These are phyloP conservation scores for Morphnarchus princeps DNA, from an alignment of 2,113 vertebrate genomes.

Conservation along the genomic window DNA sequence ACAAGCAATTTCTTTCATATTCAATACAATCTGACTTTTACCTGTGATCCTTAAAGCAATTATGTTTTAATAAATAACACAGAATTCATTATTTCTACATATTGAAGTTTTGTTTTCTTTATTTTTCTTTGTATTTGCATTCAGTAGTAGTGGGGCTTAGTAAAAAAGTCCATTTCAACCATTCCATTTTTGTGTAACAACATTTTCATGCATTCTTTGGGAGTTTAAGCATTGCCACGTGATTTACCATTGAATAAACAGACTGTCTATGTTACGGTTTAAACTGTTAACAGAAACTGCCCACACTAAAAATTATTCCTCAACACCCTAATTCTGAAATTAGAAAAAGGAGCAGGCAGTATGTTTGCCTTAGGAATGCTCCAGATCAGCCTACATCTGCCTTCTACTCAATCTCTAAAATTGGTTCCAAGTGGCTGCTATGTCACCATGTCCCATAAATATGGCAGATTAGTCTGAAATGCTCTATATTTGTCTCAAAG, in stretches of 20 bases:
- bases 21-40: not conserved
- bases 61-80: constrained; percentile 50
- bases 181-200: not conserved
- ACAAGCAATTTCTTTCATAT: not conserved
- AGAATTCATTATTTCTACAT: constrained; percentile 29
- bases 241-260: not conserved
- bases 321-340: not conserved
- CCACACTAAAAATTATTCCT: not conserved
- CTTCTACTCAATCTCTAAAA: not conserved
- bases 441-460: not conserved
- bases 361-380: not conserved
- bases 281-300: not conserved
- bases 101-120: not conserved
- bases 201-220: not conserved
- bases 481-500: not conserved
- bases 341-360: not conserved
- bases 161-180: not conserved
- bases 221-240: not conserved
- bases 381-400: not conserved
- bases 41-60: constrained; percentile 14
- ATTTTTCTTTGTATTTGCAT: not conserved
- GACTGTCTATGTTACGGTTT: not conserved
- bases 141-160: not conserved
- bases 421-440: not conserved
- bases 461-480: not conserved